Conservation (phyloP, 2,888 invertebrate genomes). For the Pycnomerus fuliginosus region DNA sequence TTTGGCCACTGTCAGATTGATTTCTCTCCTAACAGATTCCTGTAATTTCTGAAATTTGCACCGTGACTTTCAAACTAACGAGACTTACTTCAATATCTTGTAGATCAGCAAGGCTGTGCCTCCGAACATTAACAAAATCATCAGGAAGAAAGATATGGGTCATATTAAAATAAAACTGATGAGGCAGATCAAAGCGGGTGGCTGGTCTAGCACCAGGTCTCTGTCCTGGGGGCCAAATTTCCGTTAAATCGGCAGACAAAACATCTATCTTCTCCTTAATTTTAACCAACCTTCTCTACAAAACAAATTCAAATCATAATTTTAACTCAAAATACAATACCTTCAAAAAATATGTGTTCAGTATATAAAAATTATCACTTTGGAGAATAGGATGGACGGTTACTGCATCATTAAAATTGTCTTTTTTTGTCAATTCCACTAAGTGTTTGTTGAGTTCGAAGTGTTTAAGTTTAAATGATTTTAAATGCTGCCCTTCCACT, state of each 20-base stretch:
- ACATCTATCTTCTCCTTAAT: conserved; percentile 38
- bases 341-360: conserved; percentile 72
- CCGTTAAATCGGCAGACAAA: conserved; percentile 39
- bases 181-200: conserved; percentile 78
- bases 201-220: conserved; percentile 65
- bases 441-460: conserved; percentile 53
- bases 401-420: conserved; percentile 59
- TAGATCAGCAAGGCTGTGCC: conserved; percentile 65
- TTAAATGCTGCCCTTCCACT: conserved; percentile 50
- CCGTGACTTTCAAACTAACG: too few relatives aligned
- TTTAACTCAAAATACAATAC: conserved; percentile 47
- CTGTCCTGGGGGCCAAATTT: conserved; percentile 74
- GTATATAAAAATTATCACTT: conserved; percentile 64
- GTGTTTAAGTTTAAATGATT: conserved; percentile 52
- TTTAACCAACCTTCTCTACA: conserved; percentile 39
- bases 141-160: conserved; percentile 80
- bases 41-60: too few relatives aligned
- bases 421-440: conserved; percentile 47
- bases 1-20: too few relatives aligned
- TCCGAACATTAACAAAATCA: conserved; percentile 71
- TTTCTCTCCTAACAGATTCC: too few relatives aligned
- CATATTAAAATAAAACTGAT: conserved; percentile 84
- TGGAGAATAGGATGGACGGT: conserved; percentile 66
- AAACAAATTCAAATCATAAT: conserved; percentile 14
- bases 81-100: conserved; percentile 69